These are phyloP conservation scores for Harlomillsia oculata DNA, from an alignment of 1,140 invertebrate species.

Conservation along the genomic window DNA sequence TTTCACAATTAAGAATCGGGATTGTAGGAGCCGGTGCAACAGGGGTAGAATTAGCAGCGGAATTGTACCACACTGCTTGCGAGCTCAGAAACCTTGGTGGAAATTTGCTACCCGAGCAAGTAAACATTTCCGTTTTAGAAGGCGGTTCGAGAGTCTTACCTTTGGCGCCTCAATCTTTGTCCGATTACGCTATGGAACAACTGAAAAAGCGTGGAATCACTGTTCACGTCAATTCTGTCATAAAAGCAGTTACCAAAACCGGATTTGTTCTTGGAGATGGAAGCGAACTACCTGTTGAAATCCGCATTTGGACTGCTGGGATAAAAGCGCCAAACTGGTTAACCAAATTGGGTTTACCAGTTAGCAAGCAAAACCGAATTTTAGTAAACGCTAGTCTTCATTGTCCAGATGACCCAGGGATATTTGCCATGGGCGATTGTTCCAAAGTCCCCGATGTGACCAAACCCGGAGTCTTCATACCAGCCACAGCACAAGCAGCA, in stretches of 20 bases:
- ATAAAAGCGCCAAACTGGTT: slow-evolving; percentile 28
- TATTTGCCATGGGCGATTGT: slow-evolving; percentile 25
- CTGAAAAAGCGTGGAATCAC: slow-evolving; percentile 15
- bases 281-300: slow-evolving; percentile 8
- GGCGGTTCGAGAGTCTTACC: slow-evolving; percentile 8
- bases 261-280: slow-evolving; percentile 22
- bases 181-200: slow-evolving; percentile 11
- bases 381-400: slow-evolving; percentile 17
- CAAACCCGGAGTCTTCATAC: neutral
- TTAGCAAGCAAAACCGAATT: slow-evolving; percentile 20
- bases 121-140: slow-evolving; percentile 25
- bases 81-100: slow-evolving; percentile 20
- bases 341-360: slow-evolving; percentile 4
- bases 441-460: slow-evolving; percentile 4
- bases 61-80: slow-evolving; percentile 22
- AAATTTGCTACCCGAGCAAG: slow-evolving; percentile 18
- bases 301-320: slow-evolving; percentile 28
- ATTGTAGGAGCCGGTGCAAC: slow-evolving; percentile 23
- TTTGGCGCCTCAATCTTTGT: slow-evolving; percentile 5
- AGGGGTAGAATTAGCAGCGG: slow-evolving; percentile 16
- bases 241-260: slow-evolving; percentile 11
- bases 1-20: slow-evolving; percentile 21
- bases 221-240: slow-evolving; percentile 13
- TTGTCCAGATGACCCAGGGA: slow-evolving; percentile 8
- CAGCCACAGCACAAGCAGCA: slow-evolving; percentile 26